phyloP scores from a whole-genome alignment of 64 coral and sea anemone species.

The Actinia tenebrosa region DNA sequence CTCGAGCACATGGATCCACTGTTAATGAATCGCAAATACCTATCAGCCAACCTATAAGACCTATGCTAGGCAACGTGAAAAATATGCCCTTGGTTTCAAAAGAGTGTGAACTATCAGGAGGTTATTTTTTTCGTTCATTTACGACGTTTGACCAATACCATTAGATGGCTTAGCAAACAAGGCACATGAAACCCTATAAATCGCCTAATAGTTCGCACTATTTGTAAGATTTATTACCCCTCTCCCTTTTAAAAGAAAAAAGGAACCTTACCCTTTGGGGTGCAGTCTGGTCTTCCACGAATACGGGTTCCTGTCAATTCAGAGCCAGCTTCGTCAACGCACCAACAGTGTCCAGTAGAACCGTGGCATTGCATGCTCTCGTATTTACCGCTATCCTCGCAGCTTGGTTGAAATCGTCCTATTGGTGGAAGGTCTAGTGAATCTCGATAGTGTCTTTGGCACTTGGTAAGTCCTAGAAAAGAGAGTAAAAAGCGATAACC shows the following conservation, averaged over 20 bases:
- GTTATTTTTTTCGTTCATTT: too few species aligned
- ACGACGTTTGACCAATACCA: too few species aligned
- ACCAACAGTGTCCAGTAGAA: constrained; percentile 68
- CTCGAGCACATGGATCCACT: background rate
- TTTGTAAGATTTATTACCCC: background rate
- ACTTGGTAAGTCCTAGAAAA: background rate
- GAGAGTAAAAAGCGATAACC: background rate
- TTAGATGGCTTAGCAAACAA: too few species aligned
- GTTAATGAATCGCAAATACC: too few species aligned
- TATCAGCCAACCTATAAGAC: too few species aligned
- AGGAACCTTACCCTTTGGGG: background rate
- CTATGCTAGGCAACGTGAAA: too few species aligned
- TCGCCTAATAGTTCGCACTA: background rate
- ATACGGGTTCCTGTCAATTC: constrained; percentile 26
- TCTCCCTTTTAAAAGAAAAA: background rate
- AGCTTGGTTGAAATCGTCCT: constrained; percentile 44
- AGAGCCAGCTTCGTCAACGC: constrained; percentile 50
- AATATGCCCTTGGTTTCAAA: too few species aligned
- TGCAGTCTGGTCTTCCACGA: constrained; percentile 27
- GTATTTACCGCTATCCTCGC: constrained; percentile 62
- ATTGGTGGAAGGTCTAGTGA: constrained; percentile 27
- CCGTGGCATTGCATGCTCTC: constrained; percentile 68
- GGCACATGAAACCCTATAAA: too few species aligned
- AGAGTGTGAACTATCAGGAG: too few species aligned
- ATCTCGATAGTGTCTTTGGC: constrained; percentile 15